Base-by-base conservation (phyloP, 2,888 invertebrate genomes). In the Ectemnius cavifrons region DNA sequence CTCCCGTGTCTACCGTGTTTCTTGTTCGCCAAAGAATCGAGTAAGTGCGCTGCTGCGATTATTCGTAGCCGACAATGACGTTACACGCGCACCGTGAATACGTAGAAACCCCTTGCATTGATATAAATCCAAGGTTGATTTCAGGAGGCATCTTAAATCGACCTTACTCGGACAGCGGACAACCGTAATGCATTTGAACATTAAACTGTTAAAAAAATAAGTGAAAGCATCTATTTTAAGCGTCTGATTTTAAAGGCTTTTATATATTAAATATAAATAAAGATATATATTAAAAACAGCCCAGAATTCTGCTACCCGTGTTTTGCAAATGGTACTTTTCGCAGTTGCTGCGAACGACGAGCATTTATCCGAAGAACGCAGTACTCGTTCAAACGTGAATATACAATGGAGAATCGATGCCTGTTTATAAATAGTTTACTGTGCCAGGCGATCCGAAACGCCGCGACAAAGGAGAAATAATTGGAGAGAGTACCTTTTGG, bases 71-170 rank as follows among this genome's bases (percentile, higher is more conserved):
- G 73, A 74, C 68, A 80, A 82, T 78, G 84, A 80, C 82, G 83
- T 81, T 83, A 77, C 77, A 74, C 76, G 80, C 65, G 60, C 64
- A 73, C 69, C 71, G 47, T 77, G 75, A 11, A 4, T 72, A 70
- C 73, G 78, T 74, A 78, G 81, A 78, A 78, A 75, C 81, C 81
- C 85, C 78, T 85, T 81, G 84, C 86, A 81, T 84, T 86, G 86
- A 86, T 85, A 85, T 85, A 86, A 83, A 83, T 77, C 80, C 81
- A 85, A 86, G 79, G 84, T 81, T 85, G 81, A 78, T 75, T 37
- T 11, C 0, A 75, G 63, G 77, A 76, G 74, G 79, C 82, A 79
- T 79, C 77, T 78, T 70, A 76, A 75, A 82, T 83, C 75, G 79
- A 84, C 84, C 18, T 4, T 6, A 37, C 37, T 37, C 8, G 11